Base-by-base conservation (phyloP, 2,797 vertebrate genomes). In the Rhinichthys osculus region DNA sequence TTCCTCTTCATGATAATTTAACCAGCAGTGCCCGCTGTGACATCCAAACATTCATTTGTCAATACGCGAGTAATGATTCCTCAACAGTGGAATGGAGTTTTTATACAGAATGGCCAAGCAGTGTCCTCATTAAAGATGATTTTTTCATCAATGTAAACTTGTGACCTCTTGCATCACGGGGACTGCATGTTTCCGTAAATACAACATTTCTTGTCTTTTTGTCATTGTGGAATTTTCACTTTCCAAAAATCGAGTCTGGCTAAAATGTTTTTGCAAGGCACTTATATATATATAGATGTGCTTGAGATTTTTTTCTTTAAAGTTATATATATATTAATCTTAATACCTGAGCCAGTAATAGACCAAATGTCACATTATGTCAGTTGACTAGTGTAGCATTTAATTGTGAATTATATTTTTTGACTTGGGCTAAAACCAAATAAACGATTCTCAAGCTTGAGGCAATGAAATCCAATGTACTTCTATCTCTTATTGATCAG, bases 401-500 rank as follows among this genome's bases (percentile, higher is more conserved):
- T 59, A 78, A 85, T 71, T 52, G 74, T 47, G 52, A 70, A 87
- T 73, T 64, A 54, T 71, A n/a, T 52, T 42, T 59, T 73, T 83
- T 44, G 57, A 67, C 72, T 67, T 64, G 64, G 23, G 21, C 52
- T 85, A 74, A 70, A 78, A 10, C 52, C 38, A 23, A 80, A 77
- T 59, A 19, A 82, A 66, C 17, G 11, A 8, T 74, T 79, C 14
- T 64, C 59, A 76, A 16, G 27, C 85, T 72, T 73, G 47, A 81
- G 70, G 81, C 87, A 78, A 54, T 84, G n/a, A 83, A 67, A 78
- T 81, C 27, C 73, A 85, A 71, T 78, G 47, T 54, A 47, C 30
- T 66, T 44, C 50, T 81, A 78, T 86, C 84, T 88, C 73, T 78
- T 38, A 59, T 81, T 90, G 85, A 88, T 88, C 86, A 87, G 86